Conservation (phyloP, 2,888 invertebrate species). For the Heliconius ethilla region DNA sequence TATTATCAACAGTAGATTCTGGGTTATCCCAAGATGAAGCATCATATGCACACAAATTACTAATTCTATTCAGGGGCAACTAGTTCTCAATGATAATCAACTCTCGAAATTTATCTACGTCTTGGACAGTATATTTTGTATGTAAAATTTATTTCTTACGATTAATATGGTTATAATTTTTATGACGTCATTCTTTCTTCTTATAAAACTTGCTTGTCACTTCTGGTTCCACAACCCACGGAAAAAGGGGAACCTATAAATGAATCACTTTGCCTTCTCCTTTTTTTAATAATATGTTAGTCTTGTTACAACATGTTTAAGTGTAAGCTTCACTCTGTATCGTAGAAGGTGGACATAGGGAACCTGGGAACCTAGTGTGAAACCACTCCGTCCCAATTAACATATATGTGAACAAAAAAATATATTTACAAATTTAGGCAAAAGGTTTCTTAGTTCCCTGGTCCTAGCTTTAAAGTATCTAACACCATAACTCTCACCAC, state of each 20-base stretch:
- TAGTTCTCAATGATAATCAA: slow-evolving; percentile 9
- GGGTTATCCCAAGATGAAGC: slow-evolving; percentile 11
- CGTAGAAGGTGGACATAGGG: no score
- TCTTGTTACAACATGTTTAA: no score
- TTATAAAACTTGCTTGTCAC: background rate
- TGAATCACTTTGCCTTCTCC: background rate
- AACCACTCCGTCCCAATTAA: background rate
- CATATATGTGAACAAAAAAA: no score
- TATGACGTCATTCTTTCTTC: background rate
- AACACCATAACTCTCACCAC: background rate
- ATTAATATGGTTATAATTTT: background rate
- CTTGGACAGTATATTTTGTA: background rate
- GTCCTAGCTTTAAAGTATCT: background rate
- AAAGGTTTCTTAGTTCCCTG: background rate
- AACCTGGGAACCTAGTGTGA: background rate
- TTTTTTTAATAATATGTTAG: no score
- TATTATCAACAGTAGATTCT: background rate
- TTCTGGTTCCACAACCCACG: background rate
- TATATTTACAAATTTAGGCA: background rate
- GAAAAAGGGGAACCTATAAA: background rate
- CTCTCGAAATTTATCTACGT: background rate
- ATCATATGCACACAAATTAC: background rate
- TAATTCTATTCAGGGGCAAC: background rate
- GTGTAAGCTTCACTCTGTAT: no score
- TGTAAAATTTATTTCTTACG: background rate